phyloP scores from a whole-genome alignment of 2,113 vertebrate genomes.

The Oxyura jamaicensis region DNA sequence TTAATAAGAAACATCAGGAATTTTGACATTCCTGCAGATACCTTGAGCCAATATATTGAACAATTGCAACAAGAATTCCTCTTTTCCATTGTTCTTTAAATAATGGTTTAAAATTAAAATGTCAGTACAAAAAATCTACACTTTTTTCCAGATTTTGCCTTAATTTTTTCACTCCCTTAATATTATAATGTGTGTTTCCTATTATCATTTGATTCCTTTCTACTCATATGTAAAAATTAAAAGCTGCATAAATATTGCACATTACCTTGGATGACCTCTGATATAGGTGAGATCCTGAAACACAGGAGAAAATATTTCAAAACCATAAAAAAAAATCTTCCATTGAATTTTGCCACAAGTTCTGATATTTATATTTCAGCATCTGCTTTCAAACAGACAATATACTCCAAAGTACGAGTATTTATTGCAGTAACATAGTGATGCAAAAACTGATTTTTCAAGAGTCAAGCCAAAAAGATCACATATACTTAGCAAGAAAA shows the following conservation, averaged over 20 bases:
- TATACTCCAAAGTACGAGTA: background rate
- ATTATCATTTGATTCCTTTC: background rate
- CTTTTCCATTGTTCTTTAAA: background rate
- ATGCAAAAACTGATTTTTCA: background rate
- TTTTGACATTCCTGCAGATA: background rate
- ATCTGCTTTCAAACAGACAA: background rate
- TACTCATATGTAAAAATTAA: background rate
- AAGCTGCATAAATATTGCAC: background rate
- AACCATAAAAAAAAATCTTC: background rate
- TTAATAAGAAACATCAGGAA: conserved; percentile 15
- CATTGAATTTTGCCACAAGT: background rate
- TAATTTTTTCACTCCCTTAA: background rate
- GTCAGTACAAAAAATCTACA: background rate
- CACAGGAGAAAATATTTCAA: background rate
- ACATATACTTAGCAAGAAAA: background rate
- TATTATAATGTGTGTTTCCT: background rate
- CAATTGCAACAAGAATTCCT: background rate
- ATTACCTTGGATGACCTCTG: background rate
- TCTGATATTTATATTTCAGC: background rate
- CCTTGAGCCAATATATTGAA: background rate
- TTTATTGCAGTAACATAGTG: background rate
- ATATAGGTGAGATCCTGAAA: background rate
- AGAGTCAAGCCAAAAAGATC: background rate
- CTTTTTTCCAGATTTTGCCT: background rate
- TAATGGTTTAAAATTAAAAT: background rate